Conservation (phyloP, 2,113 vertebrate species). For the Rhinogobius similis region DNA sequence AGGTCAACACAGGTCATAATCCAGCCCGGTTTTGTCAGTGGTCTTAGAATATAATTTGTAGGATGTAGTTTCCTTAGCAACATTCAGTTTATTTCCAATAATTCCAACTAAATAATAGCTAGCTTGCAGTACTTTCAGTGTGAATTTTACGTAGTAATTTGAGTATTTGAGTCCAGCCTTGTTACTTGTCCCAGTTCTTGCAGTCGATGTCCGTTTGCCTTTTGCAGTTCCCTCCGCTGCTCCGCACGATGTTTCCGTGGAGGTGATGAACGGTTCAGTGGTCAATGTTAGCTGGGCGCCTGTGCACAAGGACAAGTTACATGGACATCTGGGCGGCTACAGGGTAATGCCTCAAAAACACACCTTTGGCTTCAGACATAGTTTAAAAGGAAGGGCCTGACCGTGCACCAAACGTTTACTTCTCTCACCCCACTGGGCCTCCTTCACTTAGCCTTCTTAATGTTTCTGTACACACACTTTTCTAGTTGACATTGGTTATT, state of each 20-base stretch:
- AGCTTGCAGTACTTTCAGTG: no score
- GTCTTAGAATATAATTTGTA: background rate
- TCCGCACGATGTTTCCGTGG: conserved; percentile 82
- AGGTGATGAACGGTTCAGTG: conserved; percentile 86
- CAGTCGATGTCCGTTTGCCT: conserved; percentile 41
- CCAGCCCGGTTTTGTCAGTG: conserved; percentile 28
- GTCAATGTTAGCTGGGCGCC: conserved; percentile 87
- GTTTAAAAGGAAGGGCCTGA: conserved; percentile 63
- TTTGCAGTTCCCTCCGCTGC: conserved; percentile 87
- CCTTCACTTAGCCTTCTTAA: conserved; percentile 11
- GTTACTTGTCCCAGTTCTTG: background rate
- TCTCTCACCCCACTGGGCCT: conserved; percentile 25
- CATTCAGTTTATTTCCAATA: background rate
- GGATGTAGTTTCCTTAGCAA: background rate
- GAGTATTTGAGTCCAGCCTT: background rate
- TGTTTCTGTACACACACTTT: conserved; percentile 14
- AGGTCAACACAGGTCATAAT: conserved; percentile 71
- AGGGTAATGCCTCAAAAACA: conserved; percentile 83
- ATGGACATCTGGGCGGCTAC: conserved; percentile 92
- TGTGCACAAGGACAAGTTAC: conserved; percentile 89
- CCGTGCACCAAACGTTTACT: conserved; percentile 38
- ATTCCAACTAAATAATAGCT: background rate
- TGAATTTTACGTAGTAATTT: background rate
- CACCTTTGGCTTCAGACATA: conserved; percentile 59
- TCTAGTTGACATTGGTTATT: background rate